Percentiles rank a stretch among this genome's conserved stretches.
These are phyloP conservation scores for Schlechtendalia chinensis DNA, from an alignment of 1,140 invertebrate species.

Conservation along the genomic window DNA sequence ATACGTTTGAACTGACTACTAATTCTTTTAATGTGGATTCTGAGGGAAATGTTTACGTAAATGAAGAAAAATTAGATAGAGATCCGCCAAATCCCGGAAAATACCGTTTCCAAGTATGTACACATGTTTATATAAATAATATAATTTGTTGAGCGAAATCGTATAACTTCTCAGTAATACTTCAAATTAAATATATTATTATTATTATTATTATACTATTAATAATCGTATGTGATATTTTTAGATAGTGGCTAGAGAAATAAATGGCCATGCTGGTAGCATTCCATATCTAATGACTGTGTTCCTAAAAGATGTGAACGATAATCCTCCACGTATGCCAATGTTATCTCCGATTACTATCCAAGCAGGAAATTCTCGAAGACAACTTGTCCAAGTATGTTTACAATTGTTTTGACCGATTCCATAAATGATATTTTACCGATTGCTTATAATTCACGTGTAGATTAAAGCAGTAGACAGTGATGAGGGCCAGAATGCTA, in stretches of 20 bases:
- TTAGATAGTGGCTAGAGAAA: constrained; percentile 73
- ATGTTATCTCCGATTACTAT: constrained; percentile 74
- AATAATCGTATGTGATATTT: neutral
- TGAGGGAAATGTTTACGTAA: constrained; percentile 72
- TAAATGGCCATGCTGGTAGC: constrained; percentile 73
- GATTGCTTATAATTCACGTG: neutral
- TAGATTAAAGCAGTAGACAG: constrained; percentile 78
- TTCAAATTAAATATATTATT: neutral
- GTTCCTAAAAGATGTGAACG: constrained; percentile 77
- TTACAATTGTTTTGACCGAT: constrained; percentile 1
- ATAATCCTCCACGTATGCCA: constrained; percentile 76
- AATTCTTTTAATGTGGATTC: constrained; percentile 77
- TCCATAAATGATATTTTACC: neutral
- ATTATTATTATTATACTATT: constrained; percentile 10
- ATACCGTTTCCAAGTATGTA: constrained; percentile 72
- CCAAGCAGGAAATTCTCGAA: constrained; percentile 74
- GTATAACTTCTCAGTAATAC: neutral
- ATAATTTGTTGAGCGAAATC: constrained; percentile 19
- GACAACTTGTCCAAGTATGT: constrained; percentile 70
- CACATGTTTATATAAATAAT: neutral
- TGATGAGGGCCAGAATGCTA: constrained; percentile 79
- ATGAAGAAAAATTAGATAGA: constrained; percentile 78
- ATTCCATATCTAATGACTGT: constrained; percentile 77
- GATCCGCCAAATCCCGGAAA: constrained; percentile 82
- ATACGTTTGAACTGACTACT: constrained; percentile 81